These are phyloP conservation scores for Colossoma macropomum DNA, from an alignment of 2,113 vertebrate genomes.

Conservation along the genomic window DNA sequence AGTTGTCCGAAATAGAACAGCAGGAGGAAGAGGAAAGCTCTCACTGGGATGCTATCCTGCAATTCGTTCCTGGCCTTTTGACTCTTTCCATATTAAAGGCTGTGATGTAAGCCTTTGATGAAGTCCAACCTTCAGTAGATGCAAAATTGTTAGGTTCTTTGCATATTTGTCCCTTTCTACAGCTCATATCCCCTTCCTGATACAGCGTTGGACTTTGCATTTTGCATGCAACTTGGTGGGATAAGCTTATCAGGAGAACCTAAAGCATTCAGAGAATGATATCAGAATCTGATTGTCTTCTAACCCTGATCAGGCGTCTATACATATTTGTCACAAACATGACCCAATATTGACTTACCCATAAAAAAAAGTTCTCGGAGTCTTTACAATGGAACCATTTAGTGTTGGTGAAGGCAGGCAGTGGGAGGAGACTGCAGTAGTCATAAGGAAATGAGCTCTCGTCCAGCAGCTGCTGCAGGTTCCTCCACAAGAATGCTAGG, in stretches of 20 bases:
- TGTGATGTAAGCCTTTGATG: neutral
- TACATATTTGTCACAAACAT: neutral
- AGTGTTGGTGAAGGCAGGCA: neutral
- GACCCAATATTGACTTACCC: neutral
- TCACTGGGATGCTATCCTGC: neutral
- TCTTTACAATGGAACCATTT: neutral
- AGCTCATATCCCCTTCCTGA: neutral
- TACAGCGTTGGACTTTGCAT: neutral
- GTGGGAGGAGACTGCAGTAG: neutral
- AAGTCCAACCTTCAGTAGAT: neutral
- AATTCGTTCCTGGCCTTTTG: neutral
- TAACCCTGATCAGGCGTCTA: neutral
- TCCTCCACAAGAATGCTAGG: conserved; percentile 18
- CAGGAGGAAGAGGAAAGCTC: neutral
- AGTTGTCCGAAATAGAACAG: neutral
- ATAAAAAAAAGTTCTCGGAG: neutral
- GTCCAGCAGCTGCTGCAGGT: conserved; percentile 23
- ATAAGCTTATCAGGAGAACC: no score
- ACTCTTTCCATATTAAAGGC: neutral
- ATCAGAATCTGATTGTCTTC: neutral
- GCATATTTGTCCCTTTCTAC: neutral
- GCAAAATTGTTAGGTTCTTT: neutral
- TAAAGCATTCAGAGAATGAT: no score
- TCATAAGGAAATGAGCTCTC: neutral
- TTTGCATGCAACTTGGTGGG: no score